Evolutionary conservation across 2,113 vertebrate species (phyloP).

Genomic region (Diphyllodes magnificus): DNA sequence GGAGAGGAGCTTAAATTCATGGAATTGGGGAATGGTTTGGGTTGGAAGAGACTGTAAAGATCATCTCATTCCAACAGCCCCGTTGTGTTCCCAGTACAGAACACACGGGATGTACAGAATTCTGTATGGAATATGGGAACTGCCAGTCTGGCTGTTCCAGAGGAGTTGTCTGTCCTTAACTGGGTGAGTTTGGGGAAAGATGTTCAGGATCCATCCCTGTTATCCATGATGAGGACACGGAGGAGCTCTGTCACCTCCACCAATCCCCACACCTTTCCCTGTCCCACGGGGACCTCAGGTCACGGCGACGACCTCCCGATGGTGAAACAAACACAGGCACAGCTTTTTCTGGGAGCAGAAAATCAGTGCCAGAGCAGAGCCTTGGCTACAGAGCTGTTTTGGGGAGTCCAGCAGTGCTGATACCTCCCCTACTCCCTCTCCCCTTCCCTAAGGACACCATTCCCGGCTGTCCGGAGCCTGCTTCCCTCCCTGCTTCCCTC

Average conservation of each 20-base stretch:
- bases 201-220: rapidly evolving
- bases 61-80: neutral
- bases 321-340: neutral
- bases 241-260: neutral
- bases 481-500: neutral
- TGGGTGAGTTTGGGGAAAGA: neutral
- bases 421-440: too few relatives aligned
- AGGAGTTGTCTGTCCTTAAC: rapidly evolving
- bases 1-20: neutral
- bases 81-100: neutral
- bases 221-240: rapidly evolving
- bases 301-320: rapidly evolving
- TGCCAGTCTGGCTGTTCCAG: neutral
- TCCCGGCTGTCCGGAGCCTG: neutral
- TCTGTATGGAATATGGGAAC: rapidly evolving
- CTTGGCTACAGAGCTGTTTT: rapidly evolving
- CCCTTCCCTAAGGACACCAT: neutral
- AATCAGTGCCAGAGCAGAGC: neutral
- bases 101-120: rapidly evolving
- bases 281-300: neutral
- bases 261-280: rapidly evolving
- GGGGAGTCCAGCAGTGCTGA: neutral
- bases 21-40: neutral
- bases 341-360: rapidly evolving
- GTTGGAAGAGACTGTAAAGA: too few relatives aligned